Evolutionary conservation across 2,113 vertebrate genomes (phyloP).

Genomic region (Clarias magur): DNA sequence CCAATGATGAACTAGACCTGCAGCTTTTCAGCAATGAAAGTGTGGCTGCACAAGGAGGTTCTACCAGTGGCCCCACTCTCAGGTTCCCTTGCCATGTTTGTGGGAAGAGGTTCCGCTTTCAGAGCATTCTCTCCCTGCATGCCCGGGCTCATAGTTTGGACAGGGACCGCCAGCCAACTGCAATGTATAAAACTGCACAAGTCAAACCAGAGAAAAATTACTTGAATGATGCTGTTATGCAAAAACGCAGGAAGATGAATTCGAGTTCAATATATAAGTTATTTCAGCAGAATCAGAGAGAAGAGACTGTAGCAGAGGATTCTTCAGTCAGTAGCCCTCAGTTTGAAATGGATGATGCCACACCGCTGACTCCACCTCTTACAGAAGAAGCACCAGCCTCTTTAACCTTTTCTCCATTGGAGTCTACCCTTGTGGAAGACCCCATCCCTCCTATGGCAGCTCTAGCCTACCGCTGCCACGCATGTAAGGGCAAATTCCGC

Average conservation of each 20-base stretch:
- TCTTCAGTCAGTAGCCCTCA: constrained; percentile 58
- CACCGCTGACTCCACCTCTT: constrained; percentile 69
- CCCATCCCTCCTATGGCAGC: constrained; percentile 51
- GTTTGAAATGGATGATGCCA: constrained; percentile 64
- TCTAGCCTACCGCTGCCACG: constrained; percentile 81
- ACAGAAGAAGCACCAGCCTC: constrained; percentile 68
- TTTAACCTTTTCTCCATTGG: constrained; percentile 63
- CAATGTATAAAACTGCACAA: constrained; percentile 65
- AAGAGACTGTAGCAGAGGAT: constrained; percentile 55
- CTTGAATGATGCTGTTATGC: constrained; percentile 53
- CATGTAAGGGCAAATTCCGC: constrained; percentile 92
- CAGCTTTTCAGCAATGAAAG: constrained; percentile 84
- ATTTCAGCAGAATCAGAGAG: constrained; percentile 60
- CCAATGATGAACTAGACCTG: constrained; percentile 83
- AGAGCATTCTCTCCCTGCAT: constrained; percentile 90
- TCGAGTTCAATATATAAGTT: constrained; percentile 60
- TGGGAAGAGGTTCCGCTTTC: constrained; percentile 90
- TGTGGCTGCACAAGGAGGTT: constrained; percentile 53
- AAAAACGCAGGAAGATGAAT: constrained; percentile 38
- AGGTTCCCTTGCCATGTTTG: constrained; percentile 86
- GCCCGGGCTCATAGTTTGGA: constrained; percentile 83
- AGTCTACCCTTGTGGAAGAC: constrained; percentile 52
- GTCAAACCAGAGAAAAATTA: constrained; percentile 67
- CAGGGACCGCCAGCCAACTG: constrained; percentile 70
- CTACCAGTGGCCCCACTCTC: constrained; percentile 66